phyloP scores from a whole-genome alignment of 2,797 vertebrate species.

The Cryptoblepharus egeriae region DNA sequence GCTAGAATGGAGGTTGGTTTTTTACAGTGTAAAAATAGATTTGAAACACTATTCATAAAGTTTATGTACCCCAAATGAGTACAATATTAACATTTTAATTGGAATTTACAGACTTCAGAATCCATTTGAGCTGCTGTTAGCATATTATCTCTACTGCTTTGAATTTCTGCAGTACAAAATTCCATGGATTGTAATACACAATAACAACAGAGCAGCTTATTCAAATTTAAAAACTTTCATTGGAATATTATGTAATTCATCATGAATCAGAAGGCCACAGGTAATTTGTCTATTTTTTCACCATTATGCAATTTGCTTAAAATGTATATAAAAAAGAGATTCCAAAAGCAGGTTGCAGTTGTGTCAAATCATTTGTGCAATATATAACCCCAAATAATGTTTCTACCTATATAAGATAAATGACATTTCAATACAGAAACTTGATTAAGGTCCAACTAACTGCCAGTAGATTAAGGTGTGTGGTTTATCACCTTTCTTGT shows the following conservation, averaged over 20 bases:
- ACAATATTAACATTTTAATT: background rate
- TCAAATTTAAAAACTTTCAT: background rate
- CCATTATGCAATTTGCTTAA: slow-evolving; percentile 1
- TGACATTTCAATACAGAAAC: slow-evolving; percentile 16
- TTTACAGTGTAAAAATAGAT: background rate
- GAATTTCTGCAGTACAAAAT: background rate
- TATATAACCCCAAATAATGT: background rate
- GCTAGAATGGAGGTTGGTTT: background rate
- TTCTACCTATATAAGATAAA: background rate
- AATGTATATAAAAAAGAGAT: background rate
- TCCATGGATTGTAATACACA: background rate
- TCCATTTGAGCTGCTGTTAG: background rate
- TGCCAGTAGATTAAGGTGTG: slow-evolving; percentile 1
- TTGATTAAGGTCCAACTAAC: slow-evolving; percentile 3
- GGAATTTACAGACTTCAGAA: background rate
- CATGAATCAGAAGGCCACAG: background rate
- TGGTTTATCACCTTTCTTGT: slow-evolving; percentile 2
- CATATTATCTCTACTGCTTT: background rate
- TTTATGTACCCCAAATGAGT: background rate
- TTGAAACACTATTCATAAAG: background rate
- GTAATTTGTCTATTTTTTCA: background rate
- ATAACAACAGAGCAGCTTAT: background rate
- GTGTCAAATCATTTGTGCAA: background rate
- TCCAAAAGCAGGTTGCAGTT: background rate
- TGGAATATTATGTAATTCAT: background rate